Evolutionary conservation across 2,113 vertebrate species (phyloP).

Genomic region (Monopterus albus): DNA sequence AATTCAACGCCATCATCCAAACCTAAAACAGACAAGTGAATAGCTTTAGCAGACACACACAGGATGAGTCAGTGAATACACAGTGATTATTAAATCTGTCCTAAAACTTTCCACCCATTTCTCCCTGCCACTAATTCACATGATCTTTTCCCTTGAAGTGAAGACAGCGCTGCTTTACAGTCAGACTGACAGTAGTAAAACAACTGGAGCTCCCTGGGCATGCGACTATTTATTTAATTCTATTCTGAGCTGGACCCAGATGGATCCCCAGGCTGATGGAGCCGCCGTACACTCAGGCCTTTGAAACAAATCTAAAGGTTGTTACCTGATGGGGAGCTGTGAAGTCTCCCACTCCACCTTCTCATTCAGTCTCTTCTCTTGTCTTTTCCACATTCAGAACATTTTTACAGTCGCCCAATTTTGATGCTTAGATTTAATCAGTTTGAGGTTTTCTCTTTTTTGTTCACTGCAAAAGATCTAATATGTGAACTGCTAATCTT

Average conservation of each 20-base stretch:
- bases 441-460: conserved; percentile 34
- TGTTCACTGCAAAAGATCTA: conserved; percentile 33
- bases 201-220: conserved; percentile 49
- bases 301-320: conserved; percentile 67
- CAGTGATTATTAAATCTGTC: not conserved
- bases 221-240: conserved; percentile 70
- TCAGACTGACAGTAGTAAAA: conserved; percentile 63
- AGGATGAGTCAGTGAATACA: conserved; percentile 4
- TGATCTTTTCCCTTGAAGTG: conserved; percentile 36
- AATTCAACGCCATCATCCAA: conserved; percentile 7
- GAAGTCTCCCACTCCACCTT: conserved; percentile 30
- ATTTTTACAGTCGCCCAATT: not conserved
- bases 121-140: conserved; percentile 14
- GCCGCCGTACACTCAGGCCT: conserved; percentile 38
- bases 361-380: not conserved
- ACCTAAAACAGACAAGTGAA: conserved; percentile 1
- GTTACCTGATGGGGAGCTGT: conserved; percentile 59
- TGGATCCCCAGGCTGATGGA: conserved; percentile 55
- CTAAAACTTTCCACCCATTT: conserved; percentile 5
- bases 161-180: not conserved
- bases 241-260: conserved; percentile 57
- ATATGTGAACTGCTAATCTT: conserved; percentile 51
- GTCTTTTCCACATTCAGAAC: conserved; percentile 11
- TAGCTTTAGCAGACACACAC: not conserved
- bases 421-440: conserved; percentile 27